Evolutionary conservation across 1,140 invertebrate genomes (phyloP), one percentile per base, ranked within the genome.

Genomic region (Gerris buenoi): DNA sequence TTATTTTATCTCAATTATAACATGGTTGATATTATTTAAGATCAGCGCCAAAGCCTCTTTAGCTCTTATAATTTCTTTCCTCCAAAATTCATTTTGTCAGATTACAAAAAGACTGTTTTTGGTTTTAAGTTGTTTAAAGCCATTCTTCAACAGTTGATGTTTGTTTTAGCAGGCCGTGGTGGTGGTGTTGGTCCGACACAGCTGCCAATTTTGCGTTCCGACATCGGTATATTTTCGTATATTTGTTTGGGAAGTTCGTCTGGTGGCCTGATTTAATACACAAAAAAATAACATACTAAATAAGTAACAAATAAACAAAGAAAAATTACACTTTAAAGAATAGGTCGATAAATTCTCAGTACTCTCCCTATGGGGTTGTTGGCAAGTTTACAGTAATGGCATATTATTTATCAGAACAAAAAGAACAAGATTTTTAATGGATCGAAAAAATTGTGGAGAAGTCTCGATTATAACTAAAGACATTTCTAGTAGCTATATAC

Each of bases 181-280:
- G 67, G 67, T 2, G 15, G 27, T 25, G 62, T 25, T 10, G 62
- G 25, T 13, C 18, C 22, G 18, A 57, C 33, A n/a, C n/a, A 10
- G 18, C 33, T 64, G 60, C 18, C 26, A 56, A 10, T 13, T 22
- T 60, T 68, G 63, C 78, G 76, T 68, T 77, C 76, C n/a, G n/a
- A n/a, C 23, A 77, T 63, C 29, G 77, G 77, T 65, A 79, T 74
- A 68, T 79, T 79, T 68, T 77, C 77, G 68, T 79, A 79, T 26
- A 78, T 76, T 73, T 77, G 76, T 56, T 73, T 72, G 1, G 75
- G 74, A 27, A 76, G 70, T 65, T 77, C 75, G 26, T 75, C 76
- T 14, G 75, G 74, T 26, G 75, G 75, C 68, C 74, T 76, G 67
- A n/a, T 72, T 72, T 68, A 70, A 65, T 18, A 46, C 33, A 63